Percentiles rank a stretch among this genome's conserved stretches.
These are phyloP conservation scores for Apostichopus californicus DNA, from an alignment of 35 echinoderm and acorn worm species.

Conservation along the genomic window DNA sequence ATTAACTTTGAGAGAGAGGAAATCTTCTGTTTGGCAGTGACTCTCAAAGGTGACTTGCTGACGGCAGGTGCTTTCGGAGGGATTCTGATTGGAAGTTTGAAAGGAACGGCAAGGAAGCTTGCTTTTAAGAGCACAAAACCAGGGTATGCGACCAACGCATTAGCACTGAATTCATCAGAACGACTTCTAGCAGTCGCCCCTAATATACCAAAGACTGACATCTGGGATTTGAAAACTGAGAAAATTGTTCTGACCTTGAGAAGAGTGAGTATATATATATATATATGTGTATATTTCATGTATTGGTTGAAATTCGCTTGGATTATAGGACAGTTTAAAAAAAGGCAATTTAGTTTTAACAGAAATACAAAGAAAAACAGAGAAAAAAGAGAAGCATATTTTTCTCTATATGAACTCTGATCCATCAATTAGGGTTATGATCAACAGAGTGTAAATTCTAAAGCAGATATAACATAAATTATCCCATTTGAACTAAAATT, in stretches of 20 bases:
- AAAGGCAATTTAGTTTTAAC: too few relatives aligned
- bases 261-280: not conserved
- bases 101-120: not conserved
- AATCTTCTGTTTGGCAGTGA: not conserved
- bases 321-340: too few relatives aligned
- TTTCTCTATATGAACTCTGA: too few relatives aligned
- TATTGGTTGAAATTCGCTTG: too few relatives aligned
- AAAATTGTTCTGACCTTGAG: conserved; percentile 19
- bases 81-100: not conserved
- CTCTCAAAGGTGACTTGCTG: not conserved
- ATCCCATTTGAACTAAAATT: too few relatives aligned
- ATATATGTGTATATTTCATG: too few relatives aligned
- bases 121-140: not conserved
- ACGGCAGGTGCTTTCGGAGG: not conserved
- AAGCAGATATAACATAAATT: too few relatives aligned
- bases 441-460: too few relatives aligned
- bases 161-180: not conserved
- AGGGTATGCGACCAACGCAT: not conserved
- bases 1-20: not conserved
- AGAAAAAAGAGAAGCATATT: too few relatives aligned
- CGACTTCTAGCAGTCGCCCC: not conserved
- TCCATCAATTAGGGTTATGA: too few relatives aligned
- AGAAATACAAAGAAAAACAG: too few relatives aligned
- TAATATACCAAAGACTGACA: not conserved
- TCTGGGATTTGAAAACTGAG: conserved; percentile 16